Evolutionary conservation across 1,140 invertebrate genomes (phyloP), one percentile per base, ranked within the genome.

Genomic region (Ooceraea biroi): DNA sequence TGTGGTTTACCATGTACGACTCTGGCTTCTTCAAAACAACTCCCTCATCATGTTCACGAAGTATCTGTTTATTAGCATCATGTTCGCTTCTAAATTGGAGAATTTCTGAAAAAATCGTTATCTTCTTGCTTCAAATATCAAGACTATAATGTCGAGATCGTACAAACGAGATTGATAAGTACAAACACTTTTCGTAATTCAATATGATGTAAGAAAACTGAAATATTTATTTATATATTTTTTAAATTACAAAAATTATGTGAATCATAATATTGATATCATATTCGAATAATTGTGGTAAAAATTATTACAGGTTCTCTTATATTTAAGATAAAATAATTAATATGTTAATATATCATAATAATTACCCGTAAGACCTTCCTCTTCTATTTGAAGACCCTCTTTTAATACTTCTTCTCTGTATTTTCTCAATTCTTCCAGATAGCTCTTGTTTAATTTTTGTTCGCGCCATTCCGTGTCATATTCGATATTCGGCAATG

Each of bases 311-410:
- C 7, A 36, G 36, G 7, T 36, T 2, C 36, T 36, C 2, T 36
- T 36, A 36, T 36, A 36, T 36, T 36, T 7, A 36, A 36, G 36
- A 36, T 36, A 36, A 36, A 36, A 36, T 36, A 11, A 52, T 19
- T 27, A 14, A 5, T n/a, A 69, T 11, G 4, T 25, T 10, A 44
- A 63, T 48, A 36, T 27, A 19, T 50, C n/a, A 58, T 65, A 36
- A 36, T 36, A 36, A 7, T 91, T 77, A 89, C 97, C 96, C 30
- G 96, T 96, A 1, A 97, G 94, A 27, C 97, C 97, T 93, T 97
- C 97, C 89, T 97, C 97, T 93, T 97, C 97, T 14, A 97, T 96
- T 93, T 97, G 97, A 27, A 97, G 93, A 7, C 97, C 97, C 93
- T 97, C 97, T 50, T 97, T 95, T 46, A 97, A 94, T 5, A 97